Conservation (phyloP, 2,113 vertebrate genomes). For the Poeciliopsis prolifica region DNA sequence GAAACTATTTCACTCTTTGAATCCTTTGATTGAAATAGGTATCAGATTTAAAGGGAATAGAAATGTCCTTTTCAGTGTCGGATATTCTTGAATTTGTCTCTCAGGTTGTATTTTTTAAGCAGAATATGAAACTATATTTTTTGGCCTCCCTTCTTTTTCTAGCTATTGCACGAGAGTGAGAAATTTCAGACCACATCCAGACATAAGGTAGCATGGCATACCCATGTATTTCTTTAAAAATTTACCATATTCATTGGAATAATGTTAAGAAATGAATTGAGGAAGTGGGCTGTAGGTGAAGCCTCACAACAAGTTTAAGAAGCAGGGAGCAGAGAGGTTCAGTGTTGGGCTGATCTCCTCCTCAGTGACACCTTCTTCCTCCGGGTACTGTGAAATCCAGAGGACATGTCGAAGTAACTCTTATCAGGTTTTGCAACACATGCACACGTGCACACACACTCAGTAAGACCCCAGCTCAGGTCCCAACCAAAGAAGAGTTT, state of each 20-base stretch:
- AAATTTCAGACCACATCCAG: background rate
- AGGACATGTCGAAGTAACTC: constrained; percentile 66
- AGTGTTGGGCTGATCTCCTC: constrained; percentile 56
- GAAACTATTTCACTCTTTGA: background rate
- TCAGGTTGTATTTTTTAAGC: background rate
- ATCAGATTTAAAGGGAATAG: background rate
- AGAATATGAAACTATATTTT: background rate
- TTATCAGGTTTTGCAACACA: constrained; percentile 56
- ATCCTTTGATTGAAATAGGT: background rate
- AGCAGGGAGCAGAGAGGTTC: constrained; percentile 48
- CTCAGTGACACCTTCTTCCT: constrained; percentile 65
- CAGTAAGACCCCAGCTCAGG: constrained; percentile 4
- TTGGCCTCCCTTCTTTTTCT: background rate
- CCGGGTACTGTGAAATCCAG: constrained; percentile 64
- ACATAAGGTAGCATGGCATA: background rate
- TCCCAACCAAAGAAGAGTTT: constrained; percentile 14
- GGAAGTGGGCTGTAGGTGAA: background rate
- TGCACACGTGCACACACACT: background rate
- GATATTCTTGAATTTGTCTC: background rate
- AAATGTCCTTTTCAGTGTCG: background rate
- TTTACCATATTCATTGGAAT: background rate
- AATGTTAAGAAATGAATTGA: background rate
- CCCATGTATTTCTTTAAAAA: background rate
- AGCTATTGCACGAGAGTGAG: background rate
- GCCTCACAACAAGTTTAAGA: constrained; percentile 28